Evolutionary conservation across 2,888 invertebrate genomes (phyloP), one percentile per base, ranked within the genome.

Genomic region (Buathra laborator): DNA sequence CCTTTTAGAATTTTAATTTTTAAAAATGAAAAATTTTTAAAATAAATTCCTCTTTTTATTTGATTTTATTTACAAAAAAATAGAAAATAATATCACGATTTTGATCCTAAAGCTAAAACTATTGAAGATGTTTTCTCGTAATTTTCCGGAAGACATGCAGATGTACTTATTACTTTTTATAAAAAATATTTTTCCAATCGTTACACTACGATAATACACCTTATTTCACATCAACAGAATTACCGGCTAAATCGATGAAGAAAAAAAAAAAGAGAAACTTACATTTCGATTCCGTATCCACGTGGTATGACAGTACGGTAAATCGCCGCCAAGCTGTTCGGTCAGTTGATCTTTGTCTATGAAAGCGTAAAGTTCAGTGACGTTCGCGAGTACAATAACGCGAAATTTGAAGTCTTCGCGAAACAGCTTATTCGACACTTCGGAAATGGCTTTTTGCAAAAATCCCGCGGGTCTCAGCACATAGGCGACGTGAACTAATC

Each of bases 211-310:
- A 37, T 37, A 37, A 37, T 6, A 37, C 5, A 7, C 6, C 6
- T 7, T 7, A 37, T 37, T 37, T 0, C 37, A 9, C 9, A 37
- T 5, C 37, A 37, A 37, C 37, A 7, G 37, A 37, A 37, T 5
- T 37, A 24, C 24, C 37, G 37, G 37, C 37, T 43, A 64, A 64
- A 64, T 29, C n/a, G 6, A 37, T 5, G 37, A 43, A 29, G 2
- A 9, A 32, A 6, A 16, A 1, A 5, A 10, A 6, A 37, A 37
- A 7, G 32, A 32, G 51, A 51, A 44, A 94, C 96, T 96, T 94
- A 99, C 99, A 94, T 98, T 97, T 95, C 99, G 96, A 94, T 99
- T 98, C 92, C 99, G 97, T 92, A 99, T 98, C 99, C 99, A 99
- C 92, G 98, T 98, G 80, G 98, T 96, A 94, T 99, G 98, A 90